phyloP scores from a whole-genome alignment of 2,888 invertebrate species.

The Omphaloscelis lunosa region DNA sequence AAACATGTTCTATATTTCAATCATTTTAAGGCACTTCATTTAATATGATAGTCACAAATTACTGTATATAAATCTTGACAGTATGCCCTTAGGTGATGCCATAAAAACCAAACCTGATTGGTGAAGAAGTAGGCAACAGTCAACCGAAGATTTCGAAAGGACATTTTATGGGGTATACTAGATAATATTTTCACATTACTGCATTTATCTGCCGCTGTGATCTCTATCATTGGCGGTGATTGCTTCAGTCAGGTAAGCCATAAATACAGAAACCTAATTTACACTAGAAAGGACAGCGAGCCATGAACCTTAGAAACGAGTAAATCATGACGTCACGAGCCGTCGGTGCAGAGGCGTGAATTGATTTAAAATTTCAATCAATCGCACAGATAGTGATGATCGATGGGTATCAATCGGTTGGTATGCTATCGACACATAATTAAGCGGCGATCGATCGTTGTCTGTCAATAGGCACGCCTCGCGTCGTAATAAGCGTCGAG shows the following conservation, averaged over 20 bases:
- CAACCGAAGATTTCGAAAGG: constrained; percentile 66
- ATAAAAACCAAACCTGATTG: constrained; percentile 62
- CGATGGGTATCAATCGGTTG: constrained; percentile 60
- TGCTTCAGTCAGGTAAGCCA: constrained; percentile 60
- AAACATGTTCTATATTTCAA: constrained; percentile 45
- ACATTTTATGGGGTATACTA: constrained; percentile 65
- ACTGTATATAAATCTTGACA: constrained; percentile 55
- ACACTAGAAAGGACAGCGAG: constrained; percentile 58
- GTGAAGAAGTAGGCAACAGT: constrained; percentile 57
- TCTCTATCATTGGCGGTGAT: constrained; percentile 62
- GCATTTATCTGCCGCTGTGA: constrained; percentile 60
- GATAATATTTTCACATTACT: constrained; percentile 67
- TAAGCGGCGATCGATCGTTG: constrained; percentile 61
- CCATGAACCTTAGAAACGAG: constrained; percentile 24
- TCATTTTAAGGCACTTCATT: constrained; percentile 34
- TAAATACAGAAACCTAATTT: constrained; percentile 51
- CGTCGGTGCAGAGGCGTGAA: constrained; percentile 48
- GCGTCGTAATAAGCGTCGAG: constrained; percentile 62
- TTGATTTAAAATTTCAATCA: constrained; percentile 61
- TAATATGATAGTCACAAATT: constrained; percentile 54
- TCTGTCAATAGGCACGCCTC: constrained; percentile 55
- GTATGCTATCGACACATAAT: constrained; percentile 61
- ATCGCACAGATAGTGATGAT: constrained; percentile 58
- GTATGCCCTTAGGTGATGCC: constrained; percentile 54
- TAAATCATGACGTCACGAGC: constrained; percentile 46